Base-by-base conservation (phyloP, 2,888 invertebrate species). In the Pycnomerus fuliginosus region DNA sequence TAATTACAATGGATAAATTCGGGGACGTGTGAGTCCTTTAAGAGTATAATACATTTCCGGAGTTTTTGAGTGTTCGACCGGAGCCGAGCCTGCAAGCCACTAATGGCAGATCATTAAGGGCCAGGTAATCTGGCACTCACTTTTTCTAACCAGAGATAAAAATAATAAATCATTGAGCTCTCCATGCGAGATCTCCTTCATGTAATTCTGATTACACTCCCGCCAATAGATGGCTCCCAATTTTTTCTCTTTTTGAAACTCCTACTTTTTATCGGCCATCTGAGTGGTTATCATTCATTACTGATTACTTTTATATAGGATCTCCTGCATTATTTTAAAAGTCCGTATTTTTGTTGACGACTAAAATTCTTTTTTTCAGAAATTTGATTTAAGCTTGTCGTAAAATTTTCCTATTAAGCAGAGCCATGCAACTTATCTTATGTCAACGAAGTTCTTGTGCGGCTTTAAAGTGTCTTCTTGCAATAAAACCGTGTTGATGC, bases 41-140 rank as follows among this genome's bases (percentile, higher is more conserved):
- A 53, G 56, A 48, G 48, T 31, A 31, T 50, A 53, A n/a, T n/a
- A n/a, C n/a, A n/a, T n/a, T n/a, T 50, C 54, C 49, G 56, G 58
- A 59, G 60, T 62, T 65, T 63, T 64, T 61, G 59, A 56, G 51
- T 55, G 51, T 55, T 56, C 56, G 56, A 58, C 56, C 50, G 58
- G 49, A 41, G 50, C 28, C 51, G 53, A 52, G 52, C 50, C 47
- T 48, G 52, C 40, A 52, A 57, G 55, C 58, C 65, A 65, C 69
- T 71, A 71, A 71, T 71, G 71, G 70, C 59, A 62, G 66, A 71
- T 72, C 72, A 71, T 72, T 72, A 71, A 69, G 69, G 66, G 33
- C 63, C 68, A 69, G 71, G 70, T 70, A 70, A 70, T 71, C 70
- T 71, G 60, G 66, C 56, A 60, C 58, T 57, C 62, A 64, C 67